Evolutionary conservation across 2,113 vertebrate genomes (phyloP), one percentile per base, ranked within the genome.

Genomic region (Hypocryptadius cinnamomeus): DNA sequence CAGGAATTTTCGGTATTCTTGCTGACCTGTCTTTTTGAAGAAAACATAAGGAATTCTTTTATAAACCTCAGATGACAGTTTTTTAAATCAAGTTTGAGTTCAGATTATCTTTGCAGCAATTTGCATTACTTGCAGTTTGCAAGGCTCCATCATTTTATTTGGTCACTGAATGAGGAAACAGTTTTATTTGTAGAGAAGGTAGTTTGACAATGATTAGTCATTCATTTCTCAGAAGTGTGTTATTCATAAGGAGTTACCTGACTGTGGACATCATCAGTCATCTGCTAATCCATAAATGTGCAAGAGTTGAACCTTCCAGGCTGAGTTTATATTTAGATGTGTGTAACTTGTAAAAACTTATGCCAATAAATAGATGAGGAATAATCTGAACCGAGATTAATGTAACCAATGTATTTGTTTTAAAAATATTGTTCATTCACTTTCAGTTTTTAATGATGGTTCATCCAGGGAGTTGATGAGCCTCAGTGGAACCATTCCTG

Each of bases 361-460:
- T 0, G 1, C 31, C 39, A 35, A 3, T 47, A 72, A 54, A 65
- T 71, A 82, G 18, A 9, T 59, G 42, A 44, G 6, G 2, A 59
- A 19, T 66, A 53, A 79, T 8, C 19, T 63, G 44, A 71, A 47
- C 9, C 10, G 25, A 83, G 23, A 25, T 53, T 25, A 77, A 57
- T 2, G 0, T 22, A 48, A 45, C 15, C 65, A 54, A 24, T 39
- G 19, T 2, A 5, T 79, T 78, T 81, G 15, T 59, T 87, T 77
- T 80, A 10, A 90, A 72, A 88, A 91, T 37, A 18, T 7, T 91
- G 6, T 93, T 93, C 76, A 14, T 90, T 95, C 84, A 37, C 53
- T 98, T 93, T 84, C 97, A 99, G 99, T 99, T 93, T 99, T 99
- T 97, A 99, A 99, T 51, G 99, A 99, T 95, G 99, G 99, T 42